Conservation (phyloP, 2,797 vertebrate species). For the Pantherophis vulpinus region DNA sequence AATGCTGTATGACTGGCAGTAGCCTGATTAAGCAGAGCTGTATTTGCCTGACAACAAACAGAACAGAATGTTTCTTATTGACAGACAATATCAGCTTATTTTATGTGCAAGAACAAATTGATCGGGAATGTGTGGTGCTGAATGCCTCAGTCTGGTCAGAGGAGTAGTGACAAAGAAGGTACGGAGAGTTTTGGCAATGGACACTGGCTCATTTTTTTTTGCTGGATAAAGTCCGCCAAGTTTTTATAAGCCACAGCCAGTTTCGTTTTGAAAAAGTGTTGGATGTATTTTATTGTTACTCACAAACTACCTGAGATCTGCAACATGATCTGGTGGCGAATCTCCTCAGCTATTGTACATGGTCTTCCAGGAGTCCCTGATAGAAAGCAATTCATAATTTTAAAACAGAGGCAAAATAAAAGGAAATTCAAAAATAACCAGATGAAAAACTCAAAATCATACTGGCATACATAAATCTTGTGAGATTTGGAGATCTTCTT, state of each 20-base stretch:
- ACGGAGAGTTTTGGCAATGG: neutral
- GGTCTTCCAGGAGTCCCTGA: neutral
- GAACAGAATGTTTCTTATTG: constrained; percentile 14
- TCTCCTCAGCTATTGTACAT: neutral
- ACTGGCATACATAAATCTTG: neutral
- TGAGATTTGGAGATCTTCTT: neutral
- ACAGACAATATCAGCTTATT: constrained; percentile 17
- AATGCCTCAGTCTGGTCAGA: neutral
- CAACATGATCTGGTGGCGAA: neutral
- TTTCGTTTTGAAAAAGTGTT: neutral
- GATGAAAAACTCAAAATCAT: neutral
- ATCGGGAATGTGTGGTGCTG: neutral
- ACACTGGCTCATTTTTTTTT: constrained; percentile 22
- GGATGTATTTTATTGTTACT: neutral
- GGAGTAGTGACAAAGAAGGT: neutral
- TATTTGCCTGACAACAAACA: constrained; percentile 28
- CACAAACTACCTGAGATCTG: neutral
- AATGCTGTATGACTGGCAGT: neutral
- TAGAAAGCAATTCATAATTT: neutral
- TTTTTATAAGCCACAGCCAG: rapidly evolving
- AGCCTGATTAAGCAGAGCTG: constrained; percentile 1
- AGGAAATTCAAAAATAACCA: neutral
- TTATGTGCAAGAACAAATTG: constrained; percentile 25
- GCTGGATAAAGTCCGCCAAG: neutral
- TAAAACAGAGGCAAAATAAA: neutral